Evolutionary conservation across 1,140 invertebrate species (phyloP).

Genomic region (Penaeus chinensis): DNA sequence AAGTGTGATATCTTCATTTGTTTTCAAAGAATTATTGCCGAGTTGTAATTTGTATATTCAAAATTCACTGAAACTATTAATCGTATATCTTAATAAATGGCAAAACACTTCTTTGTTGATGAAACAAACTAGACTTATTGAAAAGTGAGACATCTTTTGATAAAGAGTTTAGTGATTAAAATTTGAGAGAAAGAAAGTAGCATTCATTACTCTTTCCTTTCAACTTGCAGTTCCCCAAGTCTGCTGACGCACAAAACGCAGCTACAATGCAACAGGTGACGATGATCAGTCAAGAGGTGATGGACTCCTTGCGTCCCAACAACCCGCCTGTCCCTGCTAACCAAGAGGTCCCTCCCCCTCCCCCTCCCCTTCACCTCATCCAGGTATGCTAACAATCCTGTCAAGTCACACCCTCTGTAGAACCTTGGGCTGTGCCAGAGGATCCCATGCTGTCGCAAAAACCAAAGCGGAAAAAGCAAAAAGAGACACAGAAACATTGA

Average conservation of each 20-base stretch:
- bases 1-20: conserved; percentile 15
- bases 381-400: conserved; percentile 56
- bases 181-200: no score
- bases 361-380: conserved; percentile 70
- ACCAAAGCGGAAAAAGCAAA: background rate
- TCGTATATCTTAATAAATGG: no score
- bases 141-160: no score
- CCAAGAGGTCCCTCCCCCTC: conserved; percentile 77
- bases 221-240: conserved; percentile 34
- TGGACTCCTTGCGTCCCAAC: conserved; percentile 82
- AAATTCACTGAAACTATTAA: no score
- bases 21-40: background rate
- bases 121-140: no score
- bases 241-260: conserved; percentile 57
- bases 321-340: conserved; percentile 69
- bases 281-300: conserved; percentile 88
- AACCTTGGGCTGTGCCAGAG: no score
- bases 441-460: no score
- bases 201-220: no score
- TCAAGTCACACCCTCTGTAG: conserved; percentile 3
- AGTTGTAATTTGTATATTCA: no score
- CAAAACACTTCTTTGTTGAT: no score
- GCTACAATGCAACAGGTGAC: conserved; percentile 87
- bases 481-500: background rate
- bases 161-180: no score